Percentiles rank a stretch among this genome's conserved stretches.
Evolutionary conservation across 2,113 vertebrate genomes (phyloP).

Genomic region (Tapirus terrestris): DNA sequence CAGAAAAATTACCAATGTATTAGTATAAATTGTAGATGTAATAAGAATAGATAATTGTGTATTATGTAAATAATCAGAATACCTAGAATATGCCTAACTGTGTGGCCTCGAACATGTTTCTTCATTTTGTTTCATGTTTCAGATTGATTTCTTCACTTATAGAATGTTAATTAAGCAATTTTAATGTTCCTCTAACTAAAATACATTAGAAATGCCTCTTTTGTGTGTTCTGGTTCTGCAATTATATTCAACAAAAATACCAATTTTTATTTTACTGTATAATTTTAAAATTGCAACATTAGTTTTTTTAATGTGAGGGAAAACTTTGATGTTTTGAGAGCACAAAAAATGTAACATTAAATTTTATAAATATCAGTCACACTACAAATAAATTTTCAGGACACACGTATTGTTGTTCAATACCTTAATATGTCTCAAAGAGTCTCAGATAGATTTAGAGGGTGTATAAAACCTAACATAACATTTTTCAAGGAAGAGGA

Average conservation of each 20-base stretch:
- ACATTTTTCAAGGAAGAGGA: not conserved
- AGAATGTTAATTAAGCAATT: not conserved
- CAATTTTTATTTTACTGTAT: not conserved
- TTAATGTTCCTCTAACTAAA: not conserved
- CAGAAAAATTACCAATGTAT: not conserved
- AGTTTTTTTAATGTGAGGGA: not conserved
- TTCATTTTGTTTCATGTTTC: not conserved
- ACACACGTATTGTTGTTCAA: not conserved
- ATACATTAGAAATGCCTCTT: not conserved
- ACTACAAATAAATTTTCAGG: not conserved
- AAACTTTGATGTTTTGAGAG: not conserved
- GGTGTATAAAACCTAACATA: not conserved
- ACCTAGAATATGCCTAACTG: not conserved
- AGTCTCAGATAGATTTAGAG: not conserved
- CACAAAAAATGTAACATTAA: not conserved
- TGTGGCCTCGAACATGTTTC: not conserved
- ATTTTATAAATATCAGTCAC: not conserved
- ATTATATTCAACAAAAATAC: not conserved
- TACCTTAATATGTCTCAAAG: not conserved
- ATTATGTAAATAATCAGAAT: not conserved
- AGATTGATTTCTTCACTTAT: not conserved
- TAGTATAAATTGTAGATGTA: not conserved
- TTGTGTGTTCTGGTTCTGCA: not conserved
- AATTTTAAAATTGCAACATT: not conserved
- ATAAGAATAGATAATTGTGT: not conserved